Conservation (phyloP, 2,113 vertebrate species). For the Morone chrysops region DNA sequence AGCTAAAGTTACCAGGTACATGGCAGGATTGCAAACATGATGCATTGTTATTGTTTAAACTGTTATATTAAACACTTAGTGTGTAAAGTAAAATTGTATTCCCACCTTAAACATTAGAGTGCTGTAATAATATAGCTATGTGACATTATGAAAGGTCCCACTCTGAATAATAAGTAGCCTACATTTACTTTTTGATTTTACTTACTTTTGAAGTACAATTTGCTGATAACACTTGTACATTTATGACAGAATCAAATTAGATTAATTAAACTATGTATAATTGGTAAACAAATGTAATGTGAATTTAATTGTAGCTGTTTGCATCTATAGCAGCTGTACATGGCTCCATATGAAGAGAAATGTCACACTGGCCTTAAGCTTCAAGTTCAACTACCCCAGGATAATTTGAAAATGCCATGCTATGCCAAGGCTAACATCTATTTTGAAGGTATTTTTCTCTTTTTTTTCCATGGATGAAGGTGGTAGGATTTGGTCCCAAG, state of each 20-base stretch:
- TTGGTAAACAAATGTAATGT: background rate
- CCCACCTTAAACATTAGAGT: background rate
- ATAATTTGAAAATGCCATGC: background rate
- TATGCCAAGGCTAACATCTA: background rate
- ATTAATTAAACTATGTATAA: background rate
- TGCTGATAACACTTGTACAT: background rate
- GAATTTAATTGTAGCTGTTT: background rate
- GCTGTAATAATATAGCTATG: no score
- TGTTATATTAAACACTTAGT: background rate
- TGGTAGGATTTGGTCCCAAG: background rate
- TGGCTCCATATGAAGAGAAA: background rate
- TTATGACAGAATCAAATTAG: background rate
- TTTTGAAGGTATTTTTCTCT: background rate
- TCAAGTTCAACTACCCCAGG: background rate
- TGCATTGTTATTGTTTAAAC: no score
- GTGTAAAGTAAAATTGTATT: background rate
- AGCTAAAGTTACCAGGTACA: no score
- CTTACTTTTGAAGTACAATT: background rate
- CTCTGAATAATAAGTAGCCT: background rate
- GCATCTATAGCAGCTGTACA: background rate
- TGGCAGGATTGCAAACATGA: no score
- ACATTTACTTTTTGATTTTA: background rate
- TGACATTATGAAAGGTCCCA: background rate
- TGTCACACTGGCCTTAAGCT: background rate
- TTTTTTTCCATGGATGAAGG: background rate